Evolutionary conservation across 2,113 vertebrate species (phyloP), one percentile per base, ranked within the genome.

Genomic region (Butorides virescens): DNA sequence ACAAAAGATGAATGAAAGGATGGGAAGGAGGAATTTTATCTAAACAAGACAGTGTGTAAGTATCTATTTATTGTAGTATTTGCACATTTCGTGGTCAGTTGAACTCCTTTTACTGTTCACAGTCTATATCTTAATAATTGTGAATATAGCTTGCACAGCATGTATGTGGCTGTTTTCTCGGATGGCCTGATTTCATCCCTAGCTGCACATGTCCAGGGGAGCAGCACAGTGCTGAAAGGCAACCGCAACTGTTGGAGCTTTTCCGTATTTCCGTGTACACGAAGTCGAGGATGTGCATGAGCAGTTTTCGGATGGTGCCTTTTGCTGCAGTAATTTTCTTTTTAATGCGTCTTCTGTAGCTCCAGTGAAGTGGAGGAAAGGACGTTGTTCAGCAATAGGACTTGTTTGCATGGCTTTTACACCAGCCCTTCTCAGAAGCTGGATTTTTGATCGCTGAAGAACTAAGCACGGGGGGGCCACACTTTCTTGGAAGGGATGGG

Each of bases 31-130:
- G 61, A 50, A 47, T n/a, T 78, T 39, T 71, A 7, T 78, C 20
- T 80, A 65, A 94, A 34, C 66, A 22, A 56, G 70, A 37, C 56
- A 39, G 37, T 11, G 26, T 68, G 11, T 78, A 90, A 87, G 55
- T 92, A n/a, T 58, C 75, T 86, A 21, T 83, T 96, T 95, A 68
- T 87, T 94, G 39, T 91, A 50, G 62, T 68, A 78, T 87, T 91
- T 91, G 66, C 76, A 65, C 84, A 67, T 92, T 91, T 93, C 70
- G 76, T 0, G 25, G 80, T 66, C 91, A 92, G 58, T 72, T 96
- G 77, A 95, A 59, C 66, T 86, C 58, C 66, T 80, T 75, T 88
- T 77, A 32, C 83, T 44, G 29, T 82, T 95, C 66, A 49, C 58
- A 50, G 80, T 29, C 53, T 7, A 1, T 84, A 78, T 78, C 83